Evolutionary conservation across 2,888 invertebrate genomes (phyloP).

Genomic region (Listrodromus nycthemerus): DNA sequence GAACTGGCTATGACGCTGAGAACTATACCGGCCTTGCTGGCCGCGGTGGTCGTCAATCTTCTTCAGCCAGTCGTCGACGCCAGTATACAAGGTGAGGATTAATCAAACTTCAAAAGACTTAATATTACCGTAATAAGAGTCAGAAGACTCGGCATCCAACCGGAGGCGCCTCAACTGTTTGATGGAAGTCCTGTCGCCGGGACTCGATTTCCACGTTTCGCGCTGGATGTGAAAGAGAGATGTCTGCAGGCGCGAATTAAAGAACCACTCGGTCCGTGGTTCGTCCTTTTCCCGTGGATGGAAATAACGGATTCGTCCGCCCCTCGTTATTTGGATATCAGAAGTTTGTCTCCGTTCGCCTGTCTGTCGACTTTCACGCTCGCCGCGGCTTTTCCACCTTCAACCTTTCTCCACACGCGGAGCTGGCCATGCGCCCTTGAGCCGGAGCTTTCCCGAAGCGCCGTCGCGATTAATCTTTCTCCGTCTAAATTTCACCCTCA

Average conservation of each 20-base stretch:
- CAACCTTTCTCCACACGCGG: neutral
- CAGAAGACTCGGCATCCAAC: neutral
- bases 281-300: neutral
- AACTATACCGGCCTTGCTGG: slow-evolving; percentile 81
- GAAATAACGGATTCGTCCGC: slow-evolving; percentile 13
- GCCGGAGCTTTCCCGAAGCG: slow-evolving; percentile 2
- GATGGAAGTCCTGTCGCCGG: no score
- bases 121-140: neutral
- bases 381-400: slow-evolving; percentile 5
- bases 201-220: no score
- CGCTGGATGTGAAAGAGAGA: neutral
- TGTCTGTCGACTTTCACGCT: neutral
- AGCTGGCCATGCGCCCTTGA: slow-evolving; percentile 11
- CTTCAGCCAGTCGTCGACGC: slow-evolving; percentile 69
- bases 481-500: slow-evolving; percentile 53
- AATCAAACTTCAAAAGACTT: slow-evolving; percentile 3
- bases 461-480: slow-evolving; percentile 54
- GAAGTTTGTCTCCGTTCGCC: slow-evolving; percentile 28
- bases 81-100: slow-evolving; percentile 61
- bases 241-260: slow-evolving; percentile 10
- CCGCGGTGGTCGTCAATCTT: slow-evolving; percentile 81
- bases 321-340: slow-evolving; percentile 27
- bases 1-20: slow-evolving; percentile 80
- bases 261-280: slow-evolving; percentile 5
- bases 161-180: neutral